Conservation (phyloP, 2,797 vertebrate species). For the Pterois miles region DNA sequence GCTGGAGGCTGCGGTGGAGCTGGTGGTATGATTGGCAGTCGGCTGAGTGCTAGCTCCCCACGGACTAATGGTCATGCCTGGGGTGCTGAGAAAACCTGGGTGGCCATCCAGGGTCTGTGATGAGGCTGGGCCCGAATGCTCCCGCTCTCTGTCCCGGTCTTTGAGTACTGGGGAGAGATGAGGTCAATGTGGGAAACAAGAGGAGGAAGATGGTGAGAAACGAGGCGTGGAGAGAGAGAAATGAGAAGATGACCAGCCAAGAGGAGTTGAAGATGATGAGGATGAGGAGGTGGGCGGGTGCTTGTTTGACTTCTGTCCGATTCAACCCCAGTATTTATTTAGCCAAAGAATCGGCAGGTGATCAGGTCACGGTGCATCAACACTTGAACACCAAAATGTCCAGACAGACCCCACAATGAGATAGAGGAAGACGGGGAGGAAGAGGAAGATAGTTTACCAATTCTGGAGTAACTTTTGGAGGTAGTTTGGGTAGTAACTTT, state of each 20-base stretch:
- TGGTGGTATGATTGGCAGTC: slow-evolving; percentile 57
- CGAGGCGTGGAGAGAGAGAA: slow-evolving; percentile 37
- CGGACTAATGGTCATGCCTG: slow-evolving; percentile 92
- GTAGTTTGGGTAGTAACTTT: slow-evolving; percentile 12
- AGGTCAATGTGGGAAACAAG: slow-evolving; percentile 24
- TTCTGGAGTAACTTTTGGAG: slow-evolving; percentile 2
- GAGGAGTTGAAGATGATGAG: slow-evolving; percentile 42
- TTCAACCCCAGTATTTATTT: slow-evolving; percentile 59
- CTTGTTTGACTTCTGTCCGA: slow-evolving; percentile 2
- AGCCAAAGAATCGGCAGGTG: slow-evolving; percentile 84
- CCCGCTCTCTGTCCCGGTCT: slow-evolving; percentile 79
- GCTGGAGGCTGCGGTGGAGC: slow-evolving; percentile 61
- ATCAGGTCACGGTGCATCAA: slow-evolving; percentile 86
- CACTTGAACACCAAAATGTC: slow-evolving; percentile 52
- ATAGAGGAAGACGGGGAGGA: slow-evolving; percentile 16
- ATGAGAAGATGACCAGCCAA: slow-evolving; percentile 31
- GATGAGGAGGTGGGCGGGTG: not conserved
- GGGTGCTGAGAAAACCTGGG: slow-evolving; percentile 75
- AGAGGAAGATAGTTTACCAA: slow-evolving; percentile 2
- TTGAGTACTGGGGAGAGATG: slow-evolving; percentile 82
- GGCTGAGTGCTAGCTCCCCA: slow-evolving; percentile 83
- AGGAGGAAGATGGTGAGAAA: slow-evolving; percentile 43
- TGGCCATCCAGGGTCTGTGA: slow-evolving; percentile 85
- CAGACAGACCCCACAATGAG: slow-evolving; percentile 53
- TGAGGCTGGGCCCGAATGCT: slow-evolving; percentile 43